Evolutionary conservation across 2,797 vertebrate species (phyloP), one percentile per base, ranked within the genome.

Genomic region (Mormyrops boulengeri): DNA sequence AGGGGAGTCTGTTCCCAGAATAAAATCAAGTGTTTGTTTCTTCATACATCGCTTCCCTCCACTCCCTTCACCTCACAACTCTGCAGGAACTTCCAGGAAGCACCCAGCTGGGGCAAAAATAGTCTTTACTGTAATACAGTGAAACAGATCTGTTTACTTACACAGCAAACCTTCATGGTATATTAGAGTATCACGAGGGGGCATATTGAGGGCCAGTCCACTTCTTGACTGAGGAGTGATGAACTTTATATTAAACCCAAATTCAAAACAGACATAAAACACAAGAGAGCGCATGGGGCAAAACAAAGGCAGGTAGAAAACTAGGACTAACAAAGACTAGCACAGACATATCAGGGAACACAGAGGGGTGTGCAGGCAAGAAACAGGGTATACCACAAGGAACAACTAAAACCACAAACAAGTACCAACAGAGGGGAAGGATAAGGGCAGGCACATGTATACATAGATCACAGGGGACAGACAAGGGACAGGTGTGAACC

Each of bases 71-170:
- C 44, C 55, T 57, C 82, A 11, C 38, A 84, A 19, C 66, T 30
- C 89, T n/a, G 11, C 50, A 55, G 53, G 85, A 87, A 55, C 50
- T 55, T 69, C 60, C 82, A 85, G 77, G 80, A 60, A 62, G 87
- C 89, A 57, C 87, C 87, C 73, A 88, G 47, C 80, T 34, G 57
- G 52, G 88, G 84, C 73, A 89, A 26, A 91, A 90, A 90, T 90
- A 89, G 88, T 62, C 73, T n/a, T 50, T 69, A 90, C 89, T 85
- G 85, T 89, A 90, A 89, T 86, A 60, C 82, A 89, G 49, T 88
- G 88, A 89, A 88, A 89, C 55, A 55, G 88, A 91, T 85, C 86
- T 86, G 86, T 89, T 91, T 90, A 89, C 89, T 38, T 57, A 41
- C 49, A 60, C 82, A 89, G 87, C 73, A 49, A 11, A 3, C 84